Percentiles rank a stretch among this genome's conserved stretches.
phyloP scores from a whole-genome alignment of 2,888 invertebrate genomes.

The Uropetala carovei region DNA sequence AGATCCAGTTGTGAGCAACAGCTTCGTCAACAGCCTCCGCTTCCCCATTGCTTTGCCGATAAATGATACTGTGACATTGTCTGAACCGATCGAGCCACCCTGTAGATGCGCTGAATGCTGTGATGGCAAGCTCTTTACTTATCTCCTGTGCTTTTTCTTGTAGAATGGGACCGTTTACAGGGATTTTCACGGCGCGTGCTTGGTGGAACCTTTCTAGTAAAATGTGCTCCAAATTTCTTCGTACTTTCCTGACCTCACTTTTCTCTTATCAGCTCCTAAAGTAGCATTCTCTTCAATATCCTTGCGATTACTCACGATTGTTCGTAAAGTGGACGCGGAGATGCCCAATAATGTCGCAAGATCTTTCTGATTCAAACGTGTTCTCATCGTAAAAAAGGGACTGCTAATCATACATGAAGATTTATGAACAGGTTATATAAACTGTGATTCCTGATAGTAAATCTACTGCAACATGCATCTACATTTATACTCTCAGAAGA shows the following conservation, averaged over 20 bases:
- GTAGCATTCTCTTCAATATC: neutral
- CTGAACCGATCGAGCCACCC: too few relatives aligned
- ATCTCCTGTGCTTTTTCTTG: neutral
- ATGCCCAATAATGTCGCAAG: too few relatives aligned
- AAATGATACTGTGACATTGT: neutral
- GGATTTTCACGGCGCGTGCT: neutral
- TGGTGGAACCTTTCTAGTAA: neutral
- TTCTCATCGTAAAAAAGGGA: too few relatives aligned
- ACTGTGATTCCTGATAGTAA: too few relatives aligned
- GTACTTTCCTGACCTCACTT: neutral
- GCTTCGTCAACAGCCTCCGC: neutral
- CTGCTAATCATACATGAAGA: too few relatives aligned
- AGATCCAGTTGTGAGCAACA: neutral
- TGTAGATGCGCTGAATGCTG: neutral
- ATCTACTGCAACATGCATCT: too few relatives aligned
- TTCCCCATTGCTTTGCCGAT: neutral
- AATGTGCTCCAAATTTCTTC: neutral
- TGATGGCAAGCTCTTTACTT: neutral
- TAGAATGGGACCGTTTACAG: neutral
- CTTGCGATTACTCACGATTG: neutral
- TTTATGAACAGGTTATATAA: too few relatives aligned
- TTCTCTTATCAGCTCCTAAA: slow-evolving; percentile 48
- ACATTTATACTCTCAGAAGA: too few relatives aligned
- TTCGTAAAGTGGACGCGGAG: neutral
- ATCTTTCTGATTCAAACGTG: too few relatives aligned